phyloP scores from a whole-genome alignment of 2,113 vertebrate genomes.

The Heteronetta atricapilla region DNA sequence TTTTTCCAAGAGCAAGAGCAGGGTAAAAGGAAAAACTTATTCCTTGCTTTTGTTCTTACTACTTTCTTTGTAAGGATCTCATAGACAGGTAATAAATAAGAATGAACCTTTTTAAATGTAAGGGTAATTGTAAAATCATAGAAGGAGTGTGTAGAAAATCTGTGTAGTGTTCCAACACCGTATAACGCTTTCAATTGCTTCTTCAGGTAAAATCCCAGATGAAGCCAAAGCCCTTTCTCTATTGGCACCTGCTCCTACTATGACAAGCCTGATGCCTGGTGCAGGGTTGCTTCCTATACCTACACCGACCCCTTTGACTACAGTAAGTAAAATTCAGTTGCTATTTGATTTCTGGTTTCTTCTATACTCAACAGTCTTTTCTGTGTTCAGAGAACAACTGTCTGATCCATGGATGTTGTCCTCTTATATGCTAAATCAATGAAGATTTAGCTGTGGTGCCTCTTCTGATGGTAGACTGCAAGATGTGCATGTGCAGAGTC shows the following conservation, averaged over 20 bases:
- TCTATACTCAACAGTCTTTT: not conserved
- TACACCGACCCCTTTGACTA: conserved; percentile 79
- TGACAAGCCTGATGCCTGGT: conserved; percentile 89
- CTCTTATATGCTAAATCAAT: not conserved
- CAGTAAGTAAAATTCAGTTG: conserved; percentile 28
- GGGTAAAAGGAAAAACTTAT: conserved; percentile 82
- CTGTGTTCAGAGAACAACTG: not conserved
- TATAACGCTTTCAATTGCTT: conserved; percentile 81
- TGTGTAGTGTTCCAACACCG: conserved; percentile 59
- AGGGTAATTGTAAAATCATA: conserved; percentile 79
- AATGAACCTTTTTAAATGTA: conserved; percentile 74
- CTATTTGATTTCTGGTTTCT: not conserved
- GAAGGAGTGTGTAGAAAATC: conserved; percentile 17
- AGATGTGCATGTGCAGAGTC: not conserved
- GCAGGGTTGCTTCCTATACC: conserved; percentile 94
- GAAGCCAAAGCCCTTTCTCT: conserved; percentile 96
- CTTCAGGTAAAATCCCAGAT: conserved; percentile 97
- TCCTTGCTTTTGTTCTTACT: conserved; percentile 55
- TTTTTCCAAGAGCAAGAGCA: conserved; percentile 82
- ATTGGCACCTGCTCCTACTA: conserved; percentile 88
- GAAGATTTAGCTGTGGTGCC: not conserved
- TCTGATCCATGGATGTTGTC: not conserved
- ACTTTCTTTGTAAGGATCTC: conserved; percentile 81
- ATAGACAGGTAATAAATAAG: conserved; percentile 61
- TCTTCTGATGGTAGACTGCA: not conserved